Evolutionary conservation across 2,113 vertebrate genomes (phyloP).

Genomic region (Excalfactoria chinensis): DNA sequence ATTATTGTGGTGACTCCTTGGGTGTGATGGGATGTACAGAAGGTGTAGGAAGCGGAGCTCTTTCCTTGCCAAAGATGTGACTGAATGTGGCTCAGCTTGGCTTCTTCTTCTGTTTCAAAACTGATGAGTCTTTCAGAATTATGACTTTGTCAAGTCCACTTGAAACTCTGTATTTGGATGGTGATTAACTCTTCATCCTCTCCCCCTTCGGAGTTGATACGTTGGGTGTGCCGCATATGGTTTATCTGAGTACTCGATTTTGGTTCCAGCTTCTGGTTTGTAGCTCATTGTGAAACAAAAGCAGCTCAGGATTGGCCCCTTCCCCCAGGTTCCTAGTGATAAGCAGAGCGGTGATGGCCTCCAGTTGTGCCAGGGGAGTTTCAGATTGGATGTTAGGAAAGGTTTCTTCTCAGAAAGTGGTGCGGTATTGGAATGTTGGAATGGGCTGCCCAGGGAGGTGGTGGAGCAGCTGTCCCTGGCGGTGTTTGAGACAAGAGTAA

Average conservation of each 20-base stretch:
- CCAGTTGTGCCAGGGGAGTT: no score
- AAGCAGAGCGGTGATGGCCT: no score
- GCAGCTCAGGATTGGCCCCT: neutral
- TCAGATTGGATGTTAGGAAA: no score
- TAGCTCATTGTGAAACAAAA: neutral
- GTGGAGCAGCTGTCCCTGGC: no score
- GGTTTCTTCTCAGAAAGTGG: no score
- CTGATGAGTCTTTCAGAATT: neutral
- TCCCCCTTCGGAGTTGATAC: neutral
- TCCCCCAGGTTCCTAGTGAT: no score
- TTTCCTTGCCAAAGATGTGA: neutral
- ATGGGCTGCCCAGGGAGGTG: no score
- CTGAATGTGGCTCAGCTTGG: fast-evolving
- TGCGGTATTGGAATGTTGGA: no score
- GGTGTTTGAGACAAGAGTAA: no score
- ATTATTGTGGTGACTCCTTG: neutral
- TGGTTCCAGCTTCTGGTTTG: neutral
- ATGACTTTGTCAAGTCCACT: neutral
- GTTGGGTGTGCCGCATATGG: neutral
- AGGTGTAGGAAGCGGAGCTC: neutral
- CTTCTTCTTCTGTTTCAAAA: neutral
- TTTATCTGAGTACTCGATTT: neutral
- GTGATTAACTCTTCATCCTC: neutral
- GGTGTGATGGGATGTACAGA: neutral
- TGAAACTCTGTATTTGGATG: fast-evolving